Base-by-base conservation (phyloP, 92 coral and sea anemone genomes). In the Siderastrea radians region DNA sequence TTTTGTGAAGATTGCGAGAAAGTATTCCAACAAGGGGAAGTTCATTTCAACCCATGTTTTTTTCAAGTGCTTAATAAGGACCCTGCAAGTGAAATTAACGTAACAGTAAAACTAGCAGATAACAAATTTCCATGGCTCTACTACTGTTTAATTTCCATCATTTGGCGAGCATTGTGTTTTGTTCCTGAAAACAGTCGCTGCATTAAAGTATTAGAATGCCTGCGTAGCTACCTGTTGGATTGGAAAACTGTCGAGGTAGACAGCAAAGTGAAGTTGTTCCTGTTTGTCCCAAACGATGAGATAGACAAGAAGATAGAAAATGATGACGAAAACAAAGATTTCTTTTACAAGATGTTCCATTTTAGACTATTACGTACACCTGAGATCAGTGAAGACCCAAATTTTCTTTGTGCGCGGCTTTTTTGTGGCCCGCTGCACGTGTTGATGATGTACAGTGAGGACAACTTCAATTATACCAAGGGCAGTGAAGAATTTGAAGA, bases 131-230 rank as follows among this genome's bases (percentile, higher is more conserved):
- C 83, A 26, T 79, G 83, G 83, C 70, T 79, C 19, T 79, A 57
- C 49, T 61, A 58, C 70, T 16, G 17, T 16, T 62, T 79, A 15
- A 79, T 79, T 54, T 79, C 83, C 49, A 79, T 79, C 38, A 13
- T 79, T 45, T 79, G 83, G 83, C 83, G 83, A 26, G n/a, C 4
- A 9, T 79, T 79, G 83, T 79, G 83, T 65, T 59, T 79, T 49
- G 13, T 3, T 61, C 74, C 69, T 2, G 0, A 1, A 49, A 44
- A 44, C 50, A 14, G 54, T 60, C 14, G 19, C 13, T 79, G 38
- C 38, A 61, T 65, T 46, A 47, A 7, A 79, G 52, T 61, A 60
- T 62, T 79, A 47, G 83, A 79, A 62, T 57, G 3, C 10, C 49
- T 79, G 49, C 68, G 83, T 6, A 1, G 1, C 0, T 79, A 58